Percentiles rank a stretch among this genome's conserved stretches.
These are phyloP conservation scores for Eolophus roseicapilla DNA, from an alignment of 2,113 vertebrate genomes.

Conservation along the genomic window DNA sequence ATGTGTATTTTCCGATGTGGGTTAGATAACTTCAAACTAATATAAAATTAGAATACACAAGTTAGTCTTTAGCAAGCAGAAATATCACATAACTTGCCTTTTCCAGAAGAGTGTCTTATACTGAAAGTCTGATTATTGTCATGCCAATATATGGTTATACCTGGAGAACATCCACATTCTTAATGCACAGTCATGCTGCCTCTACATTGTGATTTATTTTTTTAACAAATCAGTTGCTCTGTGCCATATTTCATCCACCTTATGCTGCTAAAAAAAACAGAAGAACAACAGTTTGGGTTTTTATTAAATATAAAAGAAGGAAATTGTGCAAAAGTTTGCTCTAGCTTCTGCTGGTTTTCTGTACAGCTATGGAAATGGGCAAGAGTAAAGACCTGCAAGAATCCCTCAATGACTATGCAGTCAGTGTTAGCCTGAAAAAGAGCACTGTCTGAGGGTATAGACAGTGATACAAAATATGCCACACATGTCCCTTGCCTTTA, in stretches of 20 bases:
- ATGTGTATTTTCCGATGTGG: conserved; percentile 11
- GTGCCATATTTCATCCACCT: not conserved
- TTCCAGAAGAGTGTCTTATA: conserved; percentile 35
- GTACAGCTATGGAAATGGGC: not conserved
- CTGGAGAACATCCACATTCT: not conserved
- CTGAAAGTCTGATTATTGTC: not conserved
- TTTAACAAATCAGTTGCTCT: not conserved
- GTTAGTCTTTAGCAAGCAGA: conserved; percentile 39
- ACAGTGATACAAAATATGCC: not conserved
- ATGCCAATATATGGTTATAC: not conserved
- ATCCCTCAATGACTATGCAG: not conserved
- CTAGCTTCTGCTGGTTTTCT: not conserved
- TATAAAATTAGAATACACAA: conserved; percentile 41
- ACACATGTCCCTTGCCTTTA: not conserved
- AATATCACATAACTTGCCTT: conserved; percentile 53
- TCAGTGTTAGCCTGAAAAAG: not conserved
- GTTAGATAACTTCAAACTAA: conserved; percentile 61
- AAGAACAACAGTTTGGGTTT: not conserved
- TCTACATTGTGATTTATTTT: not conserved
- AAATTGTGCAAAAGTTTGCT: not conserved
- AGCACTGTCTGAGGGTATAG: not conserved
- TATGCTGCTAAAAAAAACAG: not conserved
- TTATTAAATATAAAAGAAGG: not conserved
- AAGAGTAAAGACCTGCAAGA: not conserved
- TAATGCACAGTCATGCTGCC: not conserved